Base-by-base conservation (phyloP, 2,888 invertebrate species). In the Napeogenes inachia region DNA sequence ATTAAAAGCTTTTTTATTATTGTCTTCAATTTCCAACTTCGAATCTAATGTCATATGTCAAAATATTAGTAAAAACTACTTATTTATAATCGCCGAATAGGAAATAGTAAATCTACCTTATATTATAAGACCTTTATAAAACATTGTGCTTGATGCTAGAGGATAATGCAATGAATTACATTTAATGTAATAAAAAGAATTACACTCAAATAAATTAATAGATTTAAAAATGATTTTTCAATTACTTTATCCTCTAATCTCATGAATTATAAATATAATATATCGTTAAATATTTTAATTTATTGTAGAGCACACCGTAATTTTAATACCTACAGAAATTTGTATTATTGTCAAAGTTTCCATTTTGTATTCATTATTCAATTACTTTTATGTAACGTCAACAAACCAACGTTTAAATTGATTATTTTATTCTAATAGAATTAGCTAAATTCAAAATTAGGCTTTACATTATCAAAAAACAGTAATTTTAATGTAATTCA, bases 271-370 rank as follows among this genome's bases (percentile, higher is more conserved):
- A 35, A 4, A 35, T 35, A 35, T 57, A 10, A 57, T 55, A 61
- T 38, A 61, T 63, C 1, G 60, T 61, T 57, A 60, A 65, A 56
- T 57, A 56, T 62, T 65, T 57, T 66, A 55, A 60, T 59, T 76
- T 80, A 79, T 82, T 80, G 79, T 82, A 79, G 73, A 78, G 73
- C 74, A 78, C 75, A 74, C 71, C 69, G 63, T 61, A 56, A 64
- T 63, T 64, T 69, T 65, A 60, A 65, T 56, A 21, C 21, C 21
- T 21, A 50, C 65, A 67, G 64, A 70, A 67, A 68, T 67, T 61
- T 55, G 53, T 61, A 61, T 80, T 80, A 82, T 80, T 81, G 80
- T 84, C 81, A 75, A 73, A 68, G 68, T 76, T 80, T 74, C 70
- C 69, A 75, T 68, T 71, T 63, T 71, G 66, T 63, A 68, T 30